Conservation (phyloP, 2,888 invertebrate genomes). For the Cyrtodaria siliqua region DNA sequence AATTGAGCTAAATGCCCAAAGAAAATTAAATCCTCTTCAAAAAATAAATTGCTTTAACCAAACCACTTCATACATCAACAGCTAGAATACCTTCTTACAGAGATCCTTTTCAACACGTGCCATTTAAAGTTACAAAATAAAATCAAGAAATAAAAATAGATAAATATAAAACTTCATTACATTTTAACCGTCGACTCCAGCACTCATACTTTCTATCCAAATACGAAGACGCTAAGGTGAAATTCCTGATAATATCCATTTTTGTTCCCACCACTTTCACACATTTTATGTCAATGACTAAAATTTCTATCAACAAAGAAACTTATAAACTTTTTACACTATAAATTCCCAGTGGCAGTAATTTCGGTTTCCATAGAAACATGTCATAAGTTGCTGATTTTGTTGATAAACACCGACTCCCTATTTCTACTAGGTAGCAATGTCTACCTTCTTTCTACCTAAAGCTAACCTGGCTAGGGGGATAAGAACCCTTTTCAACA, state of each 20-base stretch:
- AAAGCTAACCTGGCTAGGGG: conserved; percentile 2
- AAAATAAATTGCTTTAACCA: no score
- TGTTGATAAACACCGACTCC: conserved; percentile 59
- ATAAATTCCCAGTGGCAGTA: conserved; percentile 66
- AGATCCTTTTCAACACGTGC: no score
- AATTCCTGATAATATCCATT: conserved; percentile 27
- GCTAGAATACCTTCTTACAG: no score
- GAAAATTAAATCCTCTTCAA: no score
- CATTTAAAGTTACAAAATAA: no score
- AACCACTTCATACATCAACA: no score
- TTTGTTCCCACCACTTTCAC: conserved; percentile 17
- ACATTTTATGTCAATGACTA: conserved; percentile 46
- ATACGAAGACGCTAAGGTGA: background rate
- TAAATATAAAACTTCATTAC: background rate
- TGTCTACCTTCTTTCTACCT: conserved; percentile 11
- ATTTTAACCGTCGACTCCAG: conserved; percentile 3
- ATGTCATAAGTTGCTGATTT: conserved; percentile 66
- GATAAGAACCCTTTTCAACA: no score
- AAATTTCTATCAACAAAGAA: conserved; percentile 65
- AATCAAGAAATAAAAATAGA: background rate
- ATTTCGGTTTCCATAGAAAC: conserved; percentile 61
- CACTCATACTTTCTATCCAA: conserved; percentile 10
- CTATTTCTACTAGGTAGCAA: conserved; percentile 51
- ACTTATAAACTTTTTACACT: conserved; percentile 59
- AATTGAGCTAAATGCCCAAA: no score